Evolutionary conservation across 2,888 invertebrate genomes (phyloP), one percentile per base, ranked within the genome.

Genomic region (Chymomyza procnemis): DNA sequence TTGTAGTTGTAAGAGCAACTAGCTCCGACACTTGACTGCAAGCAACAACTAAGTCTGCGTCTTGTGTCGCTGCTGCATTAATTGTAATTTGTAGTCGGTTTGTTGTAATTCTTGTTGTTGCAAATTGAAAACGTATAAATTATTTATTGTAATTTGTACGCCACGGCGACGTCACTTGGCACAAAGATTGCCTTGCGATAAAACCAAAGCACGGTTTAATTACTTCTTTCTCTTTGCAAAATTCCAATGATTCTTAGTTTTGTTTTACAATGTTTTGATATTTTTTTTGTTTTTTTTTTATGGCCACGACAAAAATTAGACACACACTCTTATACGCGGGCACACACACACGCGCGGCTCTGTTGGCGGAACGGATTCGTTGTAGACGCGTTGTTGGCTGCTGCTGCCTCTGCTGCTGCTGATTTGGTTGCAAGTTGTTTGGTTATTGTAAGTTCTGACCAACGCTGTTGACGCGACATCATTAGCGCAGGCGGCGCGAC

Each of bases 401-500:
- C 14, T 21, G 63, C 5, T 57, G 61, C 52, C 14, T 63, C 18
- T 26, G 58, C 22, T 54, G 65, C 56, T 58, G 67, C 22, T 64
- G 64, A 26, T 50, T 62, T 67, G 56, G 64, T 66, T 56, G 72
- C 56, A 54, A 21, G 54, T 46, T 16, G 54, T 46, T 16, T 6
- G 41, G 16, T 30, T 54, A 64, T 26, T 64, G 73, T 64, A 67
- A 54, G 57, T 63, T 12, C 8, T 16, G 50, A 18, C 9, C 54
- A 21, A 21, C 54, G 2, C 6, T 18, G 71, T 65, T 67, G 85
- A 73, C 81, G 81, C 81, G 87, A 82, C 81, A 82, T 82, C 87
- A 82, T 82, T 82, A 82, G 81, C 85, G 73, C 62, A 61, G 75
- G 70, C 78, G 75, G 76, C 75, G 71, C 67, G 68, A 77, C 76